Evolutionary conservation across 2,797 vertebrate species (phyloP).

Genomic region (Gastrophryne carolinensis): DNA sequence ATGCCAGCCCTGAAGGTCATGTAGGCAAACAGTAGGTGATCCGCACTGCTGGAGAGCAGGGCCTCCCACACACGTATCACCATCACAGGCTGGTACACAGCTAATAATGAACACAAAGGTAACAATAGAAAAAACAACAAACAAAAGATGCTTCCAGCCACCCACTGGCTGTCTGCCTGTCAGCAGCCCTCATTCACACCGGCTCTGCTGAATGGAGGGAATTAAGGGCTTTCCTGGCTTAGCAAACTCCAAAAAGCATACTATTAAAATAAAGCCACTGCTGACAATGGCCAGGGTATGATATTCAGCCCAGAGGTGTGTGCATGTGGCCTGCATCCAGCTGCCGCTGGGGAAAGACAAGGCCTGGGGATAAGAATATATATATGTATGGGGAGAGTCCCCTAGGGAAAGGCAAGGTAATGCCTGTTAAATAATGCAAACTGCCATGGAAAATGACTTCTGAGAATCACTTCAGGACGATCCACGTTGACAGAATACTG

Average conservation of each 20-base stretch:
- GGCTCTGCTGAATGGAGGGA: not conserved
- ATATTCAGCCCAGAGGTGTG: not conserved
- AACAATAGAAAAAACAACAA: constrained; percentile 31
- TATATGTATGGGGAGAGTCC: not conserved
- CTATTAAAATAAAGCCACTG: not conserved
- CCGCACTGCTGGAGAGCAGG: not conserved
- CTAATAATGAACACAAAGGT: constrained; percentile 35
- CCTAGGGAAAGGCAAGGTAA: constrained; percentile 38
- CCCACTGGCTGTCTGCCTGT: constrained; percentile 32
- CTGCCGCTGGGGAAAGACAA: not conserved
- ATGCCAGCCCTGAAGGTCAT: no score
- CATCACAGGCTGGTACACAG: not conserved
- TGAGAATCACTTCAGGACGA: not conserved
- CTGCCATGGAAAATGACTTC: constrained; percentile 5
- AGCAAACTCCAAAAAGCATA: constrained; percentile 1
- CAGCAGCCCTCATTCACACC: constrained; percentile 25
- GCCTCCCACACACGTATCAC: not conserved
- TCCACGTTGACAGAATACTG: not conserved
- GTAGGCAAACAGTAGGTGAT: not conserved
- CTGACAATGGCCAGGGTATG: not conserved
- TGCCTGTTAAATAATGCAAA: constrained; percentile 46
- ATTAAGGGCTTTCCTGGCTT: constrained; percentile 36
- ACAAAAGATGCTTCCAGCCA: constrained; percentile 35
- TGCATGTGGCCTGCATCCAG: not conserved
- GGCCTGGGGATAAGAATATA: not conserved